A percentile compares a stretch with the other conserved stretches of the same genome.
phyloP scores from a whole-genome alignment of 1,140 invertebrate genomes.

The Megalonaias nervosa region DNA sequence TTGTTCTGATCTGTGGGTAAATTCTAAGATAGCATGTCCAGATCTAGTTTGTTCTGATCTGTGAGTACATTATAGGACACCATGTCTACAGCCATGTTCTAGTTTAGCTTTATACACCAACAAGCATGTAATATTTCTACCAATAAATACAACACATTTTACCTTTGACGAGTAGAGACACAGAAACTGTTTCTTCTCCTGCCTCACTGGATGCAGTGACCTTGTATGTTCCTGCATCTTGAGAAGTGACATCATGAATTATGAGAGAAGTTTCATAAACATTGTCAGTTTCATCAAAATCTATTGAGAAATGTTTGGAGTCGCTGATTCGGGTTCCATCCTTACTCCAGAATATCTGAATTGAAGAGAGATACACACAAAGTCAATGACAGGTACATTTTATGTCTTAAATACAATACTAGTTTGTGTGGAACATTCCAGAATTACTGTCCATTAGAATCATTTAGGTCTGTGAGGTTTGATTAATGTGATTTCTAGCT shows the following conservation, averaged over 20 bases:
- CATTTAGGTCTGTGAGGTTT: no score
- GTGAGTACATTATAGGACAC: no score
- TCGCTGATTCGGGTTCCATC: slow-evolving; percentile 27
- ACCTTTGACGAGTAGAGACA: slow-evolving; percentile 67
- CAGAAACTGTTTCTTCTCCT: slow-evolving; percentile 68
- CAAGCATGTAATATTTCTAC: neutral
- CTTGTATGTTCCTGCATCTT: slow-evolving; percentile 94
- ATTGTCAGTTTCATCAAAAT: slow-evolving; percentile 46
- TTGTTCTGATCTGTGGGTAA: no score
- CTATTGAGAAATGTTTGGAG: slow-evolving; percentile 1
- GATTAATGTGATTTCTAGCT: no score
- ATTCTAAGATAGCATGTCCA: no score
- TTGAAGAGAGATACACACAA: no score
- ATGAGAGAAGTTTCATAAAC: slow-evolving; percentile 48
- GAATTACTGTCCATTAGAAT: no score
- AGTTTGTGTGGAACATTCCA: no score
- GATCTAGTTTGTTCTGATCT: no score
- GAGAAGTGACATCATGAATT: slow-evolving; percentile 93
- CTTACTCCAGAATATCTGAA: slow-evolving; percentile 50
- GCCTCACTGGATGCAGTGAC: slow-evolving; percentile 87
- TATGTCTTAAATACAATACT: no score
- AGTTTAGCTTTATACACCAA: slow-evolving; percentile 12
- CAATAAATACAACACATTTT: slow-evolving; percentile 68
- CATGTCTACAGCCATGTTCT: neutral
- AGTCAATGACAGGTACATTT: no score